Conservation (phyloP, 2,113 vertebrate species). For the Microcebus lehilahytsara region DNA sequence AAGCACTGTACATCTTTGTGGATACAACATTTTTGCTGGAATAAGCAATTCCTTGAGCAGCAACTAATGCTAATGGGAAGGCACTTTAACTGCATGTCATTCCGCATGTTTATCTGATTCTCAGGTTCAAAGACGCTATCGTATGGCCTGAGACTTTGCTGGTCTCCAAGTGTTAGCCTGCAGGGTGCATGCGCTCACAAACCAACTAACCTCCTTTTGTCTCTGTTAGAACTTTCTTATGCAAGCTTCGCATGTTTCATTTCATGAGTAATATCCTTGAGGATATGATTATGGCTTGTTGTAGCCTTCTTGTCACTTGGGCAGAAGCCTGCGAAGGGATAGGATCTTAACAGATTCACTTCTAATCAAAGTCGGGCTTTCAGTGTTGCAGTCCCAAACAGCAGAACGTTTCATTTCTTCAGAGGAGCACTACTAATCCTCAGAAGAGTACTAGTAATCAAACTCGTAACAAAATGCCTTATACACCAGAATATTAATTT, state of each 20-base stretch:
- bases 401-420: neutral
- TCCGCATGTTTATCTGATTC: neutral
- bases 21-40: conserved; percentile 3
- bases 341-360: neutral
- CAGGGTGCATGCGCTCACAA: neutral
- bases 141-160: neutral
- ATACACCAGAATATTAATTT: neutral
- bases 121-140: neutral
- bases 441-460: neutral
- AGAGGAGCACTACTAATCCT: neutral
- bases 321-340: neutral
- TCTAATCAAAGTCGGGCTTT: neutral
- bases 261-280: neutral
- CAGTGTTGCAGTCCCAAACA: neutral
- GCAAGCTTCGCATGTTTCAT: neutral
- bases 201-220: neutral
- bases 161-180: neutral
- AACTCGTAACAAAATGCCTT: neutral
- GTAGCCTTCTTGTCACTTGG: neutral
- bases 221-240: neutral
- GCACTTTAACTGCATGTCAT: neutral
- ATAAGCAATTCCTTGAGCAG: conserved; percentile 9
- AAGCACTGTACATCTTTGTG: neutral
- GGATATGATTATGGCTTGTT: neutral
- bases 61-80: neutral